These are phyloP conservation scores for Pecten maximus DNA, from an alignment of 2,888 invertebrate species.

Conservation along the genomic window DNA sequence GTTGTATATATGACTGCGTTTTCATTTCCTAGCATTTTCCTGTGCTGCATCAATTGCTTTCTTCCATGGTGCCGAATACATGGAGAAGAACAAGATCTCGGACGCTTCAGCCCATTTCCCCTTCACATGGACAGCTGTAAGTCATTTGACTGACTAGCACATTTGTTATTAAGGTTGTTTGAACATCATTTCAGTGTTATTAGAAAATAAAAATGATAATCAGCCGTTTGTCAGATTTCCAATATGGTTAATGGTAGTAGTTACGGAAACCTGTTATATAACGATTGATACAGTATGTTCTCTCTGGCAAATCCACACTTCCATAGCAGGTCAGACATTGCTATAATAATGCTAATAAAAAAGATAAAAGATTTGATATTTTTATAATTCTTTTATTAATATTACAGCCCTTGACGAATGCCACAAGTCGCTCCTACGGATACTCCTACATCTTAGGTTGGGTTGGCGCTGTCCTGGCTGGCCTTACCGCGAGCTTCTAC, in stretches of 20 bases:
- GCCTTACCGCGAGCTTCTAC: constrained; percentile 76
- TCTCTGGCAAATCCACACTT: too few relatives aligned
- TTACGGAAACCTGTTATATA: too few relatives aligned
- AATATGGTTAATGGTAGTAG: too few relatives aligned
- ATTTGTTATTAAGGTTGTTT: background rate
- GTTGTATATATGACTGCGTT: background rate
- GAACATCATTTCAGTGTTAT: too few relatives aligned
- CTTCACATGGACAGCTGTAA: constrained; percentile 67
- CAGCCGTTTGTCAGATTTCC: too few relatives aligned
- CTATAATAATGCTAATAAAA: background rate
- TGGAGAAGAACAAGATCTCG: constrained; percentile 76
- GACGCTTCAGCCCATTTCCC: constrained; percentile 66
- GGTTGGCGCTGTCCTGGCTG: constrained; percentile 75
- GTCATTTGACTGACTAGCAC: constrained; percentile 36
- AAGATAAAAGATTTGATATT: background rate
- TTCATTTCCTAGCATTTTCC: constrained; percentile 72
- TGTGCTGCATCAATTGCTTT: constrained; percentile 77
- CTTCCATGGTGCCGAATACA: constrained; percentile 79
- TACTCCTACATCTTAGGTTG: constrained; percentile 80
- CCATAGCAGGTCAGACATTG: too few relatives aligned
- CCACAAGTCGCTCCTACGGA: constrained; percentile 70
- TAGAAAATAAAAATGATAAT: too few relatives aligned
- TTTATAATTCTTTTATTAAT: background rate
- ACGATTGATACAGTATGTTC: too few relatives aligned
- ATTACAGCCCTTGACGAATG: constrained; percentile 65